phyloP scores from a whole-genome alignment of 2,888 invertebrate genomes.

The Eristalinus aeneus region DNA sequence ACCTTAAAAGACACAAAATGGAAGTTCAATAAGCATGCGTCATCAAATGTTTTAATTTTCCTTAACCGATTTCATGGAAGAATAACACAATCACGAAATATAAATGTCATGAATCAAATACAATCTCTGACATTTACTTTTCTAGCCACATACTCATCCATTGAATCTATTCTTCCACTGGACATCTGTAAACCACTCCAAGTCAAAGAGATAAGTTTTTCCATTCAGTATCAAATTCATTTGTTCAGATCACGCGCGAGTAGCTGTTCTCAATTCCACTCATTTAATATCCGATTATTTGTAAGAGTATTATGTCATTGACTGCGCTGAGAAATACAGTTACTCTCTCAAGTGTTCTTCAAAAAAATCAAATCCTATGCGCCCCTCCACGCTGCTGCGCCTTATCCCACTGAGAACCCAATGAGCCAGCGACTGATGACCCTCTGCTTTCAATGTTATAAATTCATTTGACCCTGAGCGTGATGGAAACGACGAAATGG shows the following conservation, averaged over 20 bases:
- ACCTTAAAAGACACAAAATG: too few species aligned
- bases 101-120: neutral
- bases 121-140: neutral
- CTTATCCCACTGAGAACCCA: neutral
- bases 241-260: neutral
- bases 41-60: neutral
- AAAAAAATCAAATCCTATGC: conserved; percentile 29
- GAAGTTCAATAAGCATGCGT: neutral
- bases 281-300: conserved; percentile 25
- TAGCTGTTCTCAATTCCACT: conserved; percentile 11
- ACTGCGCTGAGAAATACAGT: conserved; percentile 11
- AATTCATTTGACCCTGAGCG: conserved; percentile 50
- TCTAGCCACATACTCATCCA: neutral
- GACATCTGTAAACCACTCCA: neutral
- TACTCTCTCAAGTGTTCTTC: conserved; percentile 18
- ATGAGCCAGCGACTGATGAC: conserved; percentile 10
- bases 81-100: neutral
- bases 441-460: conserved; percentile 13
- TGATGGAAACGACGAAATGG: neutral
- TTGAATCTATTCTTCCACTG: neutral
- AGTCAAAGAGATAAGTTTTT: neutral
- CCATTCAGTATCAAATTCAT: neutral
- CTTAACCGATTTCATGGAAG: neutral
- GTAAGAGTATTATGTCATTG: conserved; percentile 35
- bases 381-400: neutral